Conservation (phyloP, 2,113 vertebrate genomes). For the Scopus umbretta region DNA sequence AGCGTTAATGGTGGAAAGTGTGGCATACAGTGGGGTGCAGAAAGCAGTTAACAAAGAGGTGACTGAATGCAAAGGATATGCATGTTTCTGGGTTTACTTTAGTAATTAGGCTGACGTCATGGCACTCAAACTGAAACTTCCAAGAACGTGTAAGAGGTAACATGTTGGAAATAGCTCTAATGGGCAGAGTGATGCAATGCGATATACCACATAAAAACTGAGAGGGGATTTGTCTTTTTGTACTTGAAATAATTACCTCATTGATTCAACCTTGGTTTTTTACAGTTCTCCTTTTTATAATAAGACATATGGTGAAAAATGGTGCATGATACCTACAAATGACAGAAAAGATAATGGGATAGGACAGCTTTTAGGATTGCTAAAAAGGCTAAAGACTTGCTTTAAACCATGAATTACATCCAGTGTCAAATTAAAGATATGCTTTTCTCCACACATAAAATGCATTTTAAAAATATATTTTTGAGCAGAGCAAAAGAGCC, state of each 20-base stretch:
- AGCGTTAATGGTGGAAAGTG: not conserved
- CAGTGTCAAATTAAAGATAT: not conserved
- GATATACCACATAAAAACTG: not conserved
- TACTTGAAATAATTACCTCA: not conserved
- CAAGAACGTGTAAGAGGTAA: not conserved
- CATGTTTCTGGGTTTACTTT: not conserved
- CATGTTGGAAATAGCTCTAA: not conserved
- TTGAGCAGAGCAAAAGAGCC: not conserved
- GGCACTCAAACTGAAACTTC: not conserved
- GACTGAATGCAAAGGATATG: not conserved
- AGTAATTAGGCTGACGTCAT: not conserved
- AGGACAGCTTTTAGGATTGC: not conserved
- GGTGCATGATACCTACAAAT: not conserved
- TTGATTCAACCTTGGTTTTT: not conserved
- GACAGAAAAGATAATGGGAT: not conserved
- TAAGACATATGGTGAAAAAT: not conserved
- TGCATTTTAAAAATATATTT: not conserved
- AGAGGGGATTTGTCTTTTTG: not conserved
- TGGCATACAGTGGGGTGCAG: accelerated
- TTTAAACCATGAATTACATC: not conserved
- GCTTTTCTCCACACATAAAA: not conserved
- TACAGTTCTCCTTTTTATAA: not conserved
- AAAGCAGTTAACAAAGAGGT: accelerated
- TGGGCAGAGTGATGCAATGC: not conserved
- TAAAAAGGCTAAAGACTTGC: not conserved